These are phyloP conservation scores for Caenorhabditis drosophilae DNA, from an alignment of 2,888 invertebrate species.

Conservation along the genomic window DNA sequence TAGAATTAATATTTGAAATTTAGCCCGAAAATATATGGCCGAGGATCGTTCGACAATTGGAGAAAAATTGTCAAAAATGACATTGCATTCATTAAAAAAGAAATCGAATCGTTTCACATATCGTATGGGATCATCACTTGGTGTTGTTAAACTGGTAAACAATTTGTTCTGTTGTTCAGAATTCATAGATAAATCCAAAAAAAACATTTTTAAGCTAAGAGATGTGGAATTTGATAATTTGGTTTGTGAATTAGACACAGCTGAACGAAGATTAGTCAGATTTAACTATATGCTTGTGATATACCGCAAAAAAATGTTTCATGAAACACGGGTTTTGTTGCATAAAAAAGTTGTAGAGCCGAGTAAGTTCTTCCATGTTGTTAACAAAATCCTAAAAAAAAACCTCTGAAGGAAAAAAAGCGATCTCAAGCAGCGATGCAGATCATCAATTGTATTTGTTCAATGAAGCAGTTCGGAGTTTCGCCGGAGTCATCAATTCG, in stretches of 20 bases:
- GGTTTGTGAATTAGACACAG: constrained; percentile 52
- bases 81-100: constrained; percentile 61
- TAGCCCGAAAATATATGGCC: constrained; percentile 55
- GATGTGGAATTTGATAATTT: constrained; percentile 56
- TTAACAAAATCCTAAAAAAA: background rate
- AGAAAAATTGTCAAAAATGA: constrained; percentile 57
- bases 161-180: background rate
- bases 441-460: constrained; percentile 38
- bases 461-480: constrained; percentile 35
- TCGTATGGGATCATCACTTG: constrained; percentile 57
- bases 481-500: constrained; percentile 28
- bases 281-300: constrained; percentile 53
- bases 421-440: constrained; percentile 21
- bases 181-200: no score
- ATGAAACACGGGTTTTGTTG: constrained; percentile 40
- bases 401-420: constrained; percentile 29
- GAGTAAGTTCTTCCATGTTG: constrained; percentile 21
- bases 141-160: constrained; percentile 54
- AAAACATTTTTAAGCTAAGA: constrained; percentile 37
- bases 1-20: constrained; percentile 14
- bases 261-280: constrained; percentile 54
- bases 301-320: constrained; percentile 49
- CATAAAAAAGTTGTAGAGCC: constrained; percentile 43
- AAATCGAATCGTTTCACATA: constrained; percentile 65
- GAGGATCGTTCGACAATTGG: constrained; percentile 47